These are phyloP conservation scores for Acleris literana DNA, from an alignment of 2,888 invertebrate genomes.

Conservation along the genomic window DNA sequence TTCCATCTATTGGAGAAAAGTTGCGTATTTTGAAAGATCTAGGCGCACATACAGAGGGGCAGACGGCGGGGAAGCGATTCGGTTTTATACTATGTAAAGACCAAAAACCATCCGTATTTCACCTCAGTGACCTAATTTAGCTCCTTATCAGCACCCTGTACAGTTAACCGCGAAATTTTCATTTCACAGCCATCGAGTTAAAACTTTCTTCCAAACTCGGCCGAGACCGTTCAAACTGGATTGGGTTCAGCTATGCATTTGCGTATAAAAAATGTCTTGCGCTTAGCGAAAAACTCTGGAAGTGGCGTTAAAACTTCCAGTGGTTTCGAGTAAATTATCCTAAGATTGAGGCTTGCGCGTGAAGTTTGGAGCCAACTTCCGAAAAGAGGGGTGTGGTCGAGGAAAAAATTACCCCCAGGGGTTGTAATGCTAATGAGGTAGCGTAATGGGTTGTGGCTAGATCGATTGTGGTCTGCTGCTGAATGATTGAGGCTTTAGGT, in stretches of 20 bases:
- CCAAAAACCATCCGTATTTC: too few relatives aligned
- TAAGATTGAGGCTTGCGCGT: constrained; percentile 55
- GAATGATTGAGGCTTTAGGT: not conserved
- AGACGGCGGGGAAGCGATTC: too few relatives aligned
- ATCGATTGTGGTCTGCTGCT: constrained; percentile 12
- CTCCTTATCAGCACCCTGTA: constrained; percentile 8
- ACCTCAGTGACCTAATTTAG: not conserved
- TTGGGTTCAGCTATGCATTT: constrained; percentile 21
- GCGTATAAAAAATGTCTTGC: constrained; percentile 44
- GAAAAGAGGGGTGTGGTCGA: constrained; percentile 17
- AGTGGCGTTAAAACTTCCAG: constrained; percentile 65
- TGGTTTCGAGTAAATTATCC: constrained; percentile 60
- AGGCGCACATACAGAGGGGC: too few relatives aligned
- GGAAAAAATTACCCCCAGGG: constrained; percentile 25
- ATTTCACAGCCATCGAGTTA: constrained; percentile 31
- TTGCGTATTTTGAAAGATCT: too few relatives aligned
- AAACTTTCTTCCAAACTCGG: constrained; percentile 25
- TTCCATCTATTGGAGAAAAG: too few relatives aligned
- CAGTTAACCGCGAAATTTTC: constrained; percentile 22
- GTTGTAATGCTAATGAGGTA: constrained; percentile 30
- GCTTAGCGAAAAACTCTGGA: constrained; percentile 49
- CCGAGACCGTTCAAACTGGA: constrained; percentile 15
- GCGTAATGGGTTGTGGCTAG: constrained; percentile 17
- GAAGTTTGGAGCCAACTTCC: constrained; percentile 45
- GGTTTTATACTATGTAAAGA: too few relatives aligned